Evolutionary conservation across 2,797 vertebrate genomes (phyloP).

Genomic region (Eleutherodactylus coqui): DNA sequence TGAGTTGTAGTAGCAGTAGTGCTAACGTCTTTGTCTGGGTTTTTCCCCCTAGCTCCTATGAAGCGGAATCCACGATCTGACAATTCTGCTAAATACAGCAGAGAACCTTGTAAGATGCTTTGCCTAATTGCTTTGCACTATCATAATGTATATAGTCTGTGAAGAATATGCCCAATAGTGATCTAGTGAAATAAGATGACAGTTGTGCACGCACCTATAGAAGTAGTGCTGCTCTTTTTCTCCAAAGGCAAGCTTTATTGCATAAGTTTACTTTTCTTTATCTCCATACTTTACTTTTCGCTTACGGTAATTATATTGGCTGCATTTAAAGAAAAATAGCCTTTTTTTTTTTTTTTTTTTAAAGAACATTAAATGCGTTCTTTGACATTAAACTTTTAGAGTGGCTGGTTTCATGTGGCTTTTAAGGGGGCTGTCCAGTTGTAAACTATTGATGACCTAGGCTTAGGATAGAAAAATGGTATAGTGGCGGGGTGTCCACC

Average conservation of each 20-base stretch:
- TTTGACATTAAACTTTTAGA: too few relatives aligned
- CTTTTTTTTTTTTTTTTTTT: not conserved
- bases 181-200: not conserved
- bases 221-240: conserved; percentile 16
- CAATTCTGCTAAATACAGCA: conserved; percentile 83
- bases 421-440: too few relatives aligned
- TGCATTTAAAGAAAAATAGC: not conserved
- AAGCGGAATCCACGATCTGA: conserved; percentile 81
- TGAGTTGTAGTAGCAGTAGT: not conserved
- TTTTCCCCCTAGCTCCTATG: conserved; percentile 73
- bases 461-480: too few relatives aligned
- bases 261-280: not conserved
- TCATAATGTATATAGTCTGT: not conserved
- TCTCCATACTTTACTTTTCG: not conserved
- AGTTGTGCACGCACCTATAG: not conserved
- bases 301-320: not conserved
- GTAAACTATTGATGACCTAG: too few relatives aligned
- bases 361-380: not conserved
- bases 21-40: conserved; percentile 56
- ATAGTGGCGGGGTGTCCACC: too few relatives aligned
- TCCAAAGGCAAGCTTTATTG: not conserved
- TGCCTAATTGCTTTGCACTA: conserved; percentile 39
- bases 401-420: too few relatives aligned
- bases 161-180: conserved; percentile 1
- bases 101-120: conserved; percentile 80